phyloP scores from a whole-genome alignment of 1,140 invertebrate species.

The Lepidurus apus region DNA sequence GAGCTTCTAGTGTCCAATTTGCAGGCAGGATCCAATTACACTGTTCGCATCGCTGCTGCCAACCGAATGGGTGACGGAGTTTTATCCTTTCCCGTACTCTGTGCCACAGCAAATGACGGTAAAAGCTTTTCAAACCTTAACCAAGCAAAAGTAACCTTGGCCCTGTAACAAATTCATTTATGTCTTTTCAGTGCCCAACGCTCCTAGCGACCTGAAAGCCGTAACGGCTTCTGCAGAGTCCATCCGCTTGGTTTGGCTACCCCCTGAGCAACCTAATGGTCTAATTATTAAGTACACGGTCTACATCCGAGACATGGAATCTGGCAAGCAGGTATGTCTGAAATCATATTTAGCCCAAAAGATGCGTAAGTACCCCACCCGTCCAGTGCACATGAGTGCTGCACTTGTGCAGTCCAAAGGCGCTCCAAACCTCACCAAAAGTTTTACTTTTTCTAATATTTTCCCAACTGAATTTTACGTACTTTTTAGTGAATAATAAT shows the following conservation, averaged over 20 bases:
- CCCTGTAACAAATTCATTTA: not conserved
- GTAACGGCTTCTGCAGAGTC: slow-evolving; percentile 40
- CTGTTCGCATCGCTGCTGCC: slow-evolving; percentile 77
- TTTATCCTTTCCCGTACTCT: slow-evolving; percentile 71
- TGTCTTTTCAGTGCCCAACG: slow-evolving; percentile 42
- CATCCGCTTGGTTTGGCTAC: slow-evolving; percentile 45
- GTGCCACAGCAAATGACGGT: slow-evolving; percentile 88
- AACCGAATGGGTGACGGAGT: slow-evolving; percentile 84
- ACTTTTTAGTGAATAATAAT: no score
- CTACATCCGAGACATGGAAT: slow-evolving; percentile 38
- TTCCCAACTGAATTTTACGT: not conserved
- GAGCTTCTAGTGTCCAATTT: slow-evolving; percentile 45
- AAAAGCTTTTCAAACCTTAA: slow-evolving; percentile 39
- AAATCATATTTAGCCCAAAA: no score
- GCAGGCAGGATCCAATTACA: slow-evolving; percentile 90
- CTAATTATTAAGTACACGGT: slow-evolving; percentile 43
- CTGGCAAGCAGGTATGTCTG: slow-evolving; percentile 32
- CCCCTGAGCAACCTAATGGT: slow-evolving; percentile 44
- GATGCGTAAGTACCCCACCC: no score
- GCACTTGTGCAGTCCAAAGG: slow-evolving; percentile 18
- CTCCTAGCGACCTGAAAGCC: slow-evolving; percentile 44
- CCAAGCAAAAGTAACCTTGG: not conserved
- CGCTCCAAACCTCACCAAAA: not conserved
- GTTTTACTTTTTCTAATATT: not conserved
- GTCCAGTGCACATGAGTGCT: no score